Evolutionary conservation across 1,140 invertebrate genomes (phyloP).

Genomic region (Andrena cerasifolii): DNA sequence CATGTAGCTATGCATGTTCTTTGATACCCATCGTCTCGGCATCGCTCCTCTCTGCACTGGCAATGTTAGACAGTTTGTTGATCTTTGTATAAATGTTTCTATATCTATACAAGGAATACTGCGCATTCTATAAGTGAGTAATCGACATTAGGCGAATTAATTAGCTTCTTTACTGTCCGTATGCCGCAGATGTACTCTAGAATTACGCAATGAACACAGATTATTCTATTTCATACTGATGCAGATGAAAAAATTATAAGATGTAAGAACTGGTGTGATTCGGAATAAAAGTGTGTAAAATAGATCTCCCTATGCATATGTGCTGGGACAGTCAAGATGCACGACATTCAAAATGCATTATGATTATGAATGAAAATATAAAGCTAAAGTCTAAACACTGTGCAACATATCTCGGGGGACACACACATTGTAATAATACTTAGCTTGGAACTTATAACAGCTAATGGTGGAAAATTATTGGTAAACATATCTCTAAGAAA

Average conservation of each 20-base stretch:
- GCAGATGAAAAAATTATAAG: conserved; percentile 1
- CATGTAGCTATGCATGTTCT: conserved; percentile 48
- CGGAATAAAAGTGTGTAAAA: conserved; percentile 21
- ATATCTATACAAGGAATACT: conserved; percentile 29
- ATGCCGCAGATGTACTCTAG: not conserved
- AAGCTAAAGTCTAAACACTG: conserved; percentile 53
- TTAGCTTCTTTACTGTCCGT: conserved; percentile 9
- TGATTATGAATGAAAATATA: conserved; percentile 59
- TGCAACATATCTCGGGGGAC: conserved; percentile 44
- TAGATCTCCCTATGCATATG: conserved; percentile 14
- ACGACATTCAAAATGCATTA: conserved; percentile 64
- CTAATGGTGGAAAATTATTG: conserved; percentile 45
- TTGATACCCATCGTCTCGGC: conserved; percentile 21
- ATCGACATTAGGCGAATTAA: conserved; percentile 1
- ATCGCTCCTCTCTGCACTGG: conserved; percentile 4
- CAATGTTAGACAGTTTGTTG: conserved; percentile 38
- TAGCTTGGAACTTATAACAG: conserved; percentile 5
- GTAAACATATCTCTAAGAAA: conserved; percentile 5
- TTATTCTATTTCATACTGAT: conserved; percentile 12
- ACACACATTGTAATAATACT: conserved; percentile 44
- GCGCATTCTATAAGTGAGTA: conserved; percentile 35
- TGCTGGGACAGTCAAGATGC: conserved; percentile 59
- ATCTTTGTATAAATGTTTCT: conserved; percentile 33
- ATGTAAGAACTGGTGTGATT: conserved; percentile 4
- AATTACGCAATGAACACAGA: not conserved